Evolutionary conservation across 2,888 invertebrate species (phyloP), one percentile per base, ranked within the genome.

Genomic region (Chymomyza amoena): DNA sequence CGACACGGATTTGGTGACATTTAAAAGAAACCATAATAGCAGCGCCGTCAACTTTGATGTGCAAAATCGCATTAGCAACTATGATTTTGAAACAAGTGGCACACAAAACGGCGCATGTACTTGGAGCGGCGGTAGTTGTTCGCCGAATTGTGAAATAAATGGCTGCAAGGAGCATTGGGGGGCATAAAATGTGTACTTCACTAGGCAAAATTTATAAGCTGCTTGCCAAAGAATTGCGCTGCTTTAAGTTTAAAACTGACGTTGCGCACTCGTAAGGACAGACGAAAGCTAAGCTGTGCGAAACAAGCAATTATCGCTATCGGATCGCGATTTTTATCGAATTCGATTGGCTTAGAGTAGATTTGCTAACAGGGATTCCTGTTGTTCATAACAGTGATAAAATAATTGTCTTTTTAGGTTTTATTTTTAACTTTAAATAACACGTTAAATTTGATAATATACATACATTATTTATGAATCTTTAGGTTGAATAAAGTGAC

Each of bases 81-180:
- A 71, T 57, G 80, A 80, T 13, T 80, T 69, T 18, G 79, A 80
- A 6, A 73, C 76, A 52, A 69, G 68, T 28, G 70, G 71, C 25
- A 72, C 81, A 4, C 83, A 87, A 16, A 84, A 84, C n/a, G 88
- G 87, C 71, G 72, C 68, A 4, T 75, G 75, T 39, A 81, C 70
- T 45, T 84, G 83, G 83, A 84, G 88, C 61, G 87, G 87, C 1
- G 88, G 88, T 45, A 83, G 83, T 61, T 87, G 87, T 69, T 84
- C 83, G 0, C 83, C 83, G 39, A 70, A 51, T 1, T 84, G 88
- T 56, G 83, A 84, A 15, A 56, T 67, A 32, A 81, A 75, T 28
- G 68, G 71, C 39, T 13, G 13, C 51, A 88, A 88, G 62, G 83
- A 84, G 18, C 81, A 87, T 28, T 84, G 83, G 83, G 84, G 87